These are phyloP conservation scores for Sminthurinus aureus DNA, from an alignment of 2,888 invertebrate genomes.

Conservation along the genomic window DNA sequence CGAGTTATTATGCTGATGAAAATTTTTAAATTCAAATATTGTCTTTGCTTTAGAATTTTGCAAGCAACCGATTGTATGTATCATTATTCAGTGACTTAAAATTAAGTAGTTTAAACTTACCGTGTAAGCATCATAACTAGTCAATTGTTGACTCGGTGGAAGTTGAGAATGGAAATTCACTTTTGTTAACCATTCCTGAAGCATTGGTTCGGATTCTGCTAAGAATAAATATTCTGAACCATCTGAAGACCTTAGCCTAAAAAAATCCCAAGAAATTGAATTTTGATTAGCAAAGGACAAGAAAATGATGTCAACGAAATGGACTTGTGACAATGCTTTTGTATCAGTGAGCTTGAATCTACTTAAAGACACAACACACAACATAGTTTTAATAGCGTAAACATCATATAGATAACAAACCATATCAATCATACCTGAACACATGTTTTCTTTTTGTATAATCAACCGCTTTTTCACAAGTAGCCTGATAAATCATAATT, in stretches of 20 bases:
- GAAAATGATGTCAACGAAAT: neutral
- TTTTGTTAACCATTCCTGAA: slow-evolving; percentile 91
- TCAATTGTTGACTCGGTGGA: slow-evolving; percentile 86
- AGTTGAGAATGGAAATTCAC: slow-evolving; percentile 91
- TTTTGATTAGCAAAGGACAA: neutral
- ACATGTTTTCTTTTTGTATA: slow-evolving; percentile 96
- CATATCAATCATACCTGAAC: slow-evolving; percentile 67
- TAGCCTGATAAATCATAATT: slow-evolving; percentile 77
- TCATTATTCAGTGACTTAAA: no score
- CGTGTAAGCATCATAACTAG: slow-evolving; percentile 79
- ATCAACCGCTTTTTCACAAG: slow-evolving; percentile 86
- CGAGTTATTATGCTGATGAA: no score
- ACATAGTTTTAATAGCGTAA: neutral
- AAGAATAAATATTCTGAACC: slow-evolving; percentile 93
- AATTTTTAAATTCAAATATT: no score
- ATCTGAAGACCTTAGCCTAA: slow-evolving; percentile 82
- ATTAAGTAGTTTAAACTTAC: slow-evolving; percentile 61
- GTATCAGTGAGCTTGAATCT: neutral
- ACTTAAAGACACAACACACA: neutral
- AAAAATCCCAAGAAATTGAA: slow-evolving; percentile 39
- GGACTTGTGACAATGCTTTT: neutral
- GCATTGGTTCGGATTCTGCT: slow-evolving; percentile 74
- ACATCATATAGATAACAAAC: neutral
- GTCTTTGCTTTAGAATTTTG: no score
- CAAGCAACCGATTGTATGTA: no score